Evolutionary conservation across 1,140 invertebrate species (phyloP).

Genomic region (Drosophila bifasciata): DNA sequence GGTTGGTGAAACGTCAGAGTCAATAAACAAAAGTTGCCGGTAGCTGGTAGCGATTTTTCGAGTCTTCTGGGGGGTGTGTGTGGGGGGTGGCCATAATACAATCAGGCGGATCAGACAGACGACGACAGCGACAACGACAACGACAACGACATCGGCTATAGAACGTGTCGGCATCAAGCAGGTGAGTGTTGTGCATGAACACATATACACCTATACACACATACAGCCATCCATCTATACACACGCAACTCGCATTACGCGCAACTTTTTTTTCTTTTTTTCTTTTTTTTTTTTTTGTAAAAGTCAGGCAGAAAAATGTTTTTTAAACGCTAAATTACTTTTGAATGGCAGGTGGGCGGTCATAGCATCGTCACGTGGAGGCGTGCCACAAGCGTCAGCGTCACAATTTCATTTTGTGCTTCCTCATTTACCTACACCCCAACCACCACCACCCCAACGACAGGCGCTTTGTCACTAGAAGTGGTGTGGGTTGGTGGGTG

Average conservation of each 20-base stretch:
- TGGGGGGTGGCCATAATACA: constrained; percentile 58
- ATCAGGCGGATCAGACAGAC: constrained; percentile 73
- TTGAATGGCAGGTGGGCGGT: constrained; percentile 71
- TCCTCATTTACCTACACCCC: constrained; percentile 47
- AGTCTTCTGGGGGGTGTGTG: no score
- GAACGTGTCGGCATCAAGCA: constrained; percentile 67
- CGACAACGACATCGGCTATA: constrained; percentile 72
- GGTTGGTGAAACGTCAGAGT: constrained; percentile 58
- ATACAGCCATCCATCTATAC: constrained; percentile 1
- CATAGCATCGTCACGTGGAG: constrained; percentile 36
- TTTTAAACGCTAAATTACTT: constrained; percentile 82
- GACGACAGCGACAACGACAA: constrained; percentile 75
- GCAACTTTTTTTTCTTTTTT: constrained; percentile 75
- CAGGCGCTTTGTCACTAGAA: constrained; percentile 27
- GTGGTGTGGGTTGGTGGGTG: no score
- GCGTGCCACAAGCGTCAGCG: constrained; percentile 59
- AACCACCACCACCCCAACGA: background rate
- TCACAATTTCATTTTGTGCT: constrained; percentile 79
- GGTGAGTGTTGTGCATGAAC: constrained; percentile 61
- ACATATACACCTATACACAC: constrained; percentile 5
- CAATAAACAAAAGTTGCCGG: constrained; percentile 56
- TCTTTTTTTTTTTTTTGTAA: no score
- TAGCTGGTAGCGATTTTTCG: constrained; percentile 9
- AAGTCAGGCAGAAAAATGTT: constrained; percentile 81
- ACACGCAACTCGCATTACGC: constrained; percentile 63